Conservation (phyloP, 1,140 invertebrate genomes). For the Lutraria rhynchaena region DNA sequence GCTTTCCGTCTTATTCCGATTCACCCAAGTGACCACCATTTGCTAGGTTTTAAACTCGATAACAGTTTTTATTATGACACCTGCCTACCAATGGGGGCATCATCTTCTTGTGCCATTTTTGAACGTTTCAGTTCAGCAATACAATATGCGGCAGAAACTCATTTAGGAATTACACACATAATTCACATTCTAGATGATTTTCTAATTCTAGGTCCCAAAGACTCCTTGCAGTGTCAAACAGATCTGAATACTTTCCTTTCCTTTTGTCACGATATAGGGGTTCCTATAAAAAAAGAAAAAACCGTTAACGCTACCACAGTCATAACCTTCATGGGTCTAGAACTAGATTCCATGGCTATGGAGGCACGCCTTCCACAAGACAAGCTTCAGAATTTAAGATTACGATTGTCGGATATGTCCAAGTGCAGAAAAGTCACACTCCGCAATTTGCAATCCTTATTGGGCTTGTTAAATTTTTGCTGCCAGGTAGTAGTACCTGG, state of each 20-base stretch:
- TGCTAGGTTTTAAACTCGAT: neutral
- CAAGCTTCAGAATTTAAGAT: slow-evolving; percentile 29
- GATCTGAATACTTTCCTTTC: slow-evolving; percentile 10
- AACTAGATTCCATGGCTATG: slow-evolving; percentile 40
- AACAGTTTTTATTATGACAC: slow-evolving; percentile 26
- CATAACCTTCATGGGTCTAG: slow-evolving; percentile 43
- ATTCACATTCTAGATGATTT: slow-evolving; percentile 59
- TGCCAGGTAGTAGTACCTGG: slow-evolving; percentile 51
- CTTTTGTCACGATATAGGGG: slow-evolving; percentile 19
- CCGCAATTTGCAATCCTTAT: slow-evolving; percentile 40
- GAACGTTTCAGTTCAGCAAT: slow-evolving; percentile 19
- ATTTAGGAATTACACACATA: slow-evolving; percentile 7
- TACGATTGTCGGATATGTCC: neutral
- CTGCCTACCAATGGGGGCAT: slow-evolving; percentile 24
- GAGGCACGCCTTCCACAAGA: slow-evolving; percentile 48
- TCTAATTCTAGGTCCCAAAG: slow-evolving; percentile 31
- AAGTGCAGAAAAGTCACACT: slow-evolving; percentile 5
- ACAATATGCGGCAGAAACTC: neutral
- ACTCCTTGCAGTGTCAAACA: neutral
- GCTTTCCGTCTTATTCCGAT: slow-evolving; percentile 33
- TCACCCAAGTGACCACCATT: slow-evolving; percentile 6
- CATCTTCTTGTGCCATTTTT: slow-evolving; percentile 13
- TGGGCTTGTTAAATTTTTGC: slow-evolving; percentile 49
- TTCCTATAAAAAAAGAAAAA: slow-evolving; percentile 47
- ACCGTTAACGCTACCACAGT: neutral